Evolutionary conservation across 2,113 vertebrate species (phyloP).

Genomic region (Corvus cornix): DNA sequence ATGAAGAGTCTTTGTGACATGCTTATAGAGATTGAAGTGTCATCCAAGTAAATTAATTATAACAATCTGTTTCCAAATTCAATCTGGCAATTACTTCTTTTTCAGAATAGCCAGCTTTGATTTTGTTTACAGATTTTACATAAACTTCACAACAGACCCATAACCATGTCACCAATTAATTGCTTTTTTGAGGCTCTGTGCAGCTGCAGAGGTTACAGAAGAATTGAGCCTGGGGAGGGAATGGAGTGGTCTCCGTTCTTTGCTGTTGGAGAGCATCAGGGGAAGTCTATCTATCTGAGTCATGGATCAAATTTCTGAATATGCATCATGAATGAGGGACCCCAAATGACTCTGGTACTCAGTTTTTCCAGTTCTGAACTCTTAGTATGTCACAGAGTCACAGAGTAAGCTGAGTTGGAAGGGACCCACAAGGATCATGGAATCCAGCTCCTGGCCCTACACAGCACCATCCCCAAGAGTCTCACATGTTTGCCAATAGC

Average conservation of each 20-base stretch:
- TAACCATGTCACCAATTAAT: background rate
- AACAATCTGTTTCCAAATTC: background rate
- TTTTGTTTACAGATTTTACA: background rate
- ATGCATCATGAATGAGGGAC: background rate
- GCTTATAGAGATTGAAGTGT: background rate
- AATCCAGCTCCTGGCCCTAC: background rate
- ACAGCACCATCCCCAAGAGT: background rate
- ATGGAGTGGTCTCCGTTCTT: background rate
- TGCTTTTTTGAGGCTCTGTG: background rate
- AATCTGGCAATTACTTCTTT: slow-evolving; percentile 4
- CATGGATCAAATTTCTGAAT: background rate
- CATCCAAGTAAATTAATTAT: slow-evolving; percentile 18
- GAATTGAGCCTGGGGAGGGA: rapidly evolving
- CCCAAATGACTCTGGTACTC: background rate
- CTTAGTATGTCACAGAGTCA: background rate
- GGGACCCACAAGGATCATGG: rapidly evolving
- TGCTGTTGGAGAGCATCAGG: background rate
- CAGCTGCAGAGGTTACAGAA: background rate
- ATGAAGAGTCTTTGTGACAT: background rate
- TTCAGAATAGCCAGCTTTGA: background rate
- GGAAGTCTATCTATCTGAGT: background rate
- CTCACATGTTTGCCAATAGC: background rate
- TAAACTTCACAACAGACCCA: background rate
- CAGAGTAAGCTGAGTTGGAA: background rate
- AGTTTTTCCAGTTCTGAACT: background rate